A percentile compares a stretch with the other conserved stretches of the same genome.
These are phyloP conservation scores for Pelagia noctiluca DNA, from an alignment of 30 jellyfish, hydroid and myxozoan species.

Conservation along the genomic window DNA sequence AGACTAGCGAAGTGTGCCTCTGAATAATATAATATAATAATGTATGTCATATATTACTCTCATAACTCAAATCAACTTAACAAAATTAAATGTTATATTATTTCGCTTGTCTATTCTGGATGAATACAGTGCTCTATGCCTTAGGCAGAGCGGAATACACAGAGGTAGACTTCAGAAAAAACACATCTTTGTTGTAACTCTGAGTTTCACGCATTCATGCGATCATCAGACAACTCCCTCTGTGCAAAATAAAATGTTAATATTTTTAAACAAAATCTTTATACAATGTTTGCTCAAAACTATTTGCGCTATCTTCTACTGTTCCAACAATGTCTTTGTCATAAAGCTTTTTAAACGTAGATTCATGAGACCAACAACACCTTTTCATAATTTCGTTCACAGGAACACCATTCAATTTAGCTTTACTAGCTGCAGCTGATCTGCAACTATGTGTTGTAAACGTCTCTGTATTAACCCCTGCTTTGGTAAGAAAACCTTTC, in stretches of 20 bases:
- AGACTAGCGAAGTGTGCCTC: conserved; percentile 13
- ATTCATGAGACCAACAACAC: conserved; percentile 25
- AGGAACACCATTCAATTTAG: conserved; percentile 34
- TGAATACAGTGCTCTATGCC: too few species aligned
- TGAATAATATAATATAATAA: not conserved
- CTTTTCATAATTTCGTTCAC: conserved; percentile 42
- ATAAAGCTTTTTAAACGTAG: conserved; percentile 10
- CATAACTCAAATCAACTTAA: not conserved
- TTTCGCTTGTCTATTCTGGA: too few species aligned
- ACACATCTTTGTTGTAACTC: too few species aligned
- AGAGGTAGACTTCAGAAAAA: too few species aligned
- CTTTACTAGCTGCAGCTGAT: conserved; percentile 51
- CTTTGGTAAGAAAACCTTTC: conserved; percentile 22
- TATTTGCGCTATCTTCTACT: not conserved
- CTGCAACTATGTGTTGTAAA: conserved; percentile 57
- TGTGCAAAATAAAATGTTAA: not conserved
- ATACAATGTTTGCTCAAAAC: conserved; percentile 16
- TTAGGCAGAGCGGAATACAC: too few species aligned
- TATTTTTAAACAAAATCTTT: not conserved
- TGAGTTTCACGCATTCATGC: too few species aligned
- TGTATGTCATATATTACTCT: not conserved
- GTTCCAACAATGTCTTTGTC: conserved; percentile 17
- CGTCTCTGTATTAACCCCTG: conserved; percentile 29
- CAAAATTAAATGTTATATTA: not conserved
- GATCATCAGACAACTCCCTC: not conserved